These are phyloP conservation scores for Furcifer pardalis DNA, from an alignment of 2,797 vertebrate species.

Conservation along the genomic window DNA sequence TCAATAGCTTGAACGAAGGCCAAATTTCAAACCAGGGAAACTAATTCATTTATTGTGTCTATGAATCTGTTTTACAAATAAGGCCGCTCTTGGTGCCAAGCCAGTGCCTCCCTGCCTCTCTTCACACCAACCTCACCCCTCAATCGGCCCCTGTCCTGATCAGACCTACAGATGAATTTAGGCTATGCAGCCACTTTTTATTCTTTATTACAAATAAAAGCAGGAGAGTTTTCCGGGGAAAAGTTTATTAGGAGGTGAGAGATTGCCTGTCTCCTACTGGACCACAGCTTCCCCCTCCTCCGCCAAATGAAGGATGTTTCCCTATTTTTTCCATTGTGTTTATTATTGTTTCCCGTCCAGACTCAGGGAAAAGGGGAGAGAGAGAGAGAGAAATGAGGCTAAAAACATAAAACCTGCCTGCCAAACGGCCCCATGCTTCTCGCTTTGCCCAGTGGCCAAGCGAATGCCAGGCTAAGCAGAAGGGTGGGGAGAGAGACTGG, in stretches of 20 bases:
- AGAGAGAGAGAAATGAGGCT: background rate
- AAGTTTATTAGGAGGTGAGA: background rate
- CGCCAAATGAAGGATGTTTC: background rate
- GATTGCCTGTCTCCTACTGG: too few relatives aligned
- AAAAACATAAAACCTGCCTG: slow-evolving; percentile 12
- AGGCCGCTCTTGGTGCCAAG: background rate
- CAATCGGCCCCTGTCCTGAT: background rate
- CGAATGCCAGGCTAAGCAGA: slow-evolving; percentile 61
- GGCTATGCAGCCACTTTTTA: background rate
- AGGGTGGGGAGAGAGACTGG: slow-evolving; percentile 49
- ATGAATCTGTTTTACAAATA: background rate
- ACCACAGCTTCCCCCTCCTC: background rate
- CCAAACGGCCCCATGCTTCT: slow-evolving; percentile 68
- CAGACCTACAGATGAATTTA: background rate
- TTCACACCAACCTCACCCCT: too few relatives aligned
- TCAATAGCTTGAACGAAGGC: background rate
- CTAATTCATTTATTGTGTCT: background rate
- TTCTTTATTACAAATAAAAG: background rate
- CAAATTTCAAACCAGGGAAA: slow-evolving; percentile 1
- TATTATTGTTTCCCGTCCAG: slow-evolving; percentile 14
- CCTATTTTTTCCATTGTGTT: background rate
- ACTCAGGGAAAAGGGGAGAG: background rate
- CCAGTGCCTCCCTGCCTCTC: background rate
- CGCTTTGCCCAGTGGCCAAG: slow-evolving; percentile 64
- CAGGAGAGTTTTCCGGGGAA: background rate